phyloP scores from a whole-genome alignment of 1,140 invertebrate genomes.

The Dufourea novaeangliae region DNA sequence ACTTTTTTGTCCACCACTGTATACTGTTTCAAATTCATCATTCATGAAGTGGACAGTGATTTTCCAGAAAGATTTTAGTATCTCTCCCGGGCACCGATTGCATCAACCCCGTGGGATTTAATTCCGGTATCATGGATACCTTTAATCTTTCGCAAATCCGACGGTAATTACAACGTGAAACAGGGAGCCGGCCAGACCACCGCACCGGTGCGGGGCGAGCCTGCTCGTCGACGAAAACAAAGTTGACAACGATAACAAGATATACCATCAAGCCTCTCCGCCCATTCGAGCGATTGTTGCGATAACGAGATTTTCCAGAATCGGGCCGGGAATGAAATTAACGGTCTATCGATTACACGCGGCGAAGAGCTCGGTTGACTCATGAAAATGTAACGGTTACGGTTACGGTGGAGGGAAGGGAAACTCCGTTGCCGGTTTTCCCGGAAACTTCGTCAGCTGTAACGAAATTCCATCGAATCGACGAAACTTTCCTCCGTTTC shows the following conservation, averaged over 20 bases:
- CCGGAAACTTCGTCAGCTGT: conserved; percentile 18
- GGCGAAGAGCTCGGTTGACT: conserved; percentile 23
- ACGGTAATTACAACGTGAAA: neutral
- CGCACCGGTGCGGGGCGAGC: neutral
- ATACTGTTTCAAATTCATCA: neutral
- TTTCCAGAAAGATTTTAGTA: neutral
- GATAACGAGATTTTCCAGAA: conserved; percentile 46
- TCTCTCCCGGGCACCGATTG: neutral
- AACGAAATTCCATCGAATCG: conserved; percentile 49
- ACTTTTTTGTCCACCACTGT: too few species aligned
- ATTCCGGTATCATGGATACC: neutral
- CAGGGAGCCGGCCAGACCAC: neutral
- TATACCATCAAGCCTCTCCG: conserved; percentile 17
- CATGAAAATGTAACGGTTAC: conserved; percentile 48
- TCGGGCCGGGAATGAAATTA: conserved; percentile 40
- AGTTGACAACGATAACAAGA: conserved; percentile 36
- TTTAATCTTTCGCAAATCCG: neutral
- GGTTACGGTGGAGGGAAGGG: too few species aligned
- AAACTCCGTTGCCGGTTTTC: conserved; percentile 27
- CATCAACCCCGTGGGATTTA: neutral
- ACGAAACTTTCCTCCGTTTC: conserved; percentile 29
- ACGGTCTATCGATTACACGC: conserved; percentile 47
- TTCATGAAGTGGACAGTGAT: too few species aligned
- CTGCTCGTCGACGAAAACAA: conserved; percentile 1
- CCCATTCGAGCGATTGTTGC: conserved; percentile 12